A percentile compares a stretch with the other conserved stretches of the same genome.
phyloP scores from a whole-genome alignment of 2,797 vertebrate species.

The Lagodon rhomboides region DNA sequence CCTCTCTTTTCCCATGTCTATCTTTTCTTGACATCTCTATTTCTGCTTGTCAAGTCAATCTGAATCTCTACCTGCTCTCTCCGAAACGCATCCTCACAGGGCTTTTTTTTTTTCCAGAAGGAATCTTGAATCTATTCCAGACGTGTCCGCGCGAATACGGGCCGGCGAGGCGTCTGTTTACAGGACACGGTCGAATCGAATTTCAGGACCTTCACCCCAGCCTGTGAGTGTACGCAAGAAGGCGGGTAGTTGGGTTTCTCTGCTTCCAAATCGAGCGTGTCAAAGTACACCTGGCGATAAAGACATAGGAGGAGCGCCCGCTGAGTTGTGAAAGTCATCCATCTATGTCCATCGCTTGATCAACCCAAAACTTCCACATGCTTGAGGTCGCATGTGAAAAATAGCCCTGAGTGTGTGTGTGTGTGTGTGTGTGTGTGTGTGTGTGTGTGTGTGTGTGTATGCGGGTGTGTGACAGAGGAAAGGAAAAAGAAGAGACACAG shows the following conservation, averaged over 20 bases:
- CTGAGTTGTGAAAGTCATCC: slow-evolving; percentile 76
- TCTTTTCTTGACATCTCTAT: slow-evolving; percentile 39
- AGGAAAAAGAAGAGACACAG: not conserved
- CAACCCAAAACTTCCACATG: slow-evolving; percentile 27
- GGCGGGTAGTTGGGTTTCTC: slow-evolving; percentile 56
- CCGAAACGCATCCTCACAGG: slow-evolving; percentile 46
- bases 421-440: not conserved
- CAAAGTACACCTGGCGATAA: slow-evolving; percentile 72
- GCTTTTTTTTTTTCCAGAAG: slow-evolving; percentile 37
- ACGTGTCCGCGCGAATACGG: slow-evolving; percentile 41
- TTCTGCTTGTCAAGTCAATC: slow-evolving; percentile 18
- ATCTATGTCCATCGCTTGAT: slow-evolving; percentile 53
- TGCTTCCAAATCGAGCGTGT: slow-evolving; percentile 74
- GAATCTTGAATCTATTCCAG: slow-evolving; percentile 61
- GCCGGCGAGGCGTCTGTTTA: slow-evolving; percentile 44
- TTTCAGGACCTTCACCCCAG: slow-evolving; percentile 54
- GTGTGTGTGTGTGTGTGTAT: slow-evolving; percentile 7
- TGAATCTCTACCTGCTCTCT: slow-evolving; percentile 27
- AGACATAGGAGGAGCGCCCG: slow-evolving; percentile 57
- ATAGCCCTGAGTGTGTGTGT: slow-evolving; percentile 11
- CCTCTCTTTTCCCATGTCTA: not conserved
- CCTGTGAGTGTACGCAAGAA: slow-evolving; percentile 18
- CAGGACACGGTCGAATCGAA: slow-evolving; percentile 48
- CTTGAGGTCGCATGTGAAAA: slow-evolving; percentile 34
- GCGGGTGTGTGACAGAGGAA: not conserved